Conservation (phyloP, 1,140 invertebrate species). For the Cryptotermes secundus region DNA sequence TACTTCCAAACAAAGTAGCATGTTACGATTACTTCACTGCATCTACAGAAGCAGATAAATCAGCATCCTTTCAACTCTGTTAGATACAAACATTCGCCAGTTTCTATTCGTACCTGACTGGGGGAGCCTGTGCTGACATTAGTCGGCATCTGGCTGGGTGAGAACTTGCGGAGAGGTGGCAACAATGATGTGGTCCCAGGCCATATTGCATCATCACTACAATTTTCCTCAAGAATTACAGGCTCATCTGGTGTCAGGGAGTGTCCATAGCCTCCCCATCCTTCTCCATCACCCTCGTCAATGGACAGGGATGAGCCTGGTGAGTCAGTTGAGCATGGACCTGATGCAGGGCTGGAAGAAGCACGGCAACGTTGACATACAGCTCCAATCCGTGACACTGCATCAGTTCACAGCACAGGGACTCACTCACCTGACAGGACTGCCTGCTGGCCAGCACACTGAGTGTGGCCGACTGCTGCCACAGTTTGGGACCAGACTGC, state of each 20-base stretch:
- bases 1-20: too few species aligned
- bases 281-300: slow-evolving; percentile 42
- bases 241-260: slow-evolving; percentile 66
- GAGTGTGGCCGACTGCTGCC: slow-evolving; percentile 53
- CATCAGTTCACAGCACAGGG: too few species aligned
- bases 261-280: slow-evolving; percentile 50
- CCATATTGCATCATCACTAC: not conserved
- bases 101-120: slow-evolving; percentile 48
- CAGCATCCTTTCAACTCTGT: too few species aligned
- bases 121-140: slow-evolving; percentile 53
- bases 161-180: slow-evolving; percentile 47
- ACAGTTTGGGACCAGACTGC: not conserved
- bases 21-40: too few species aligned
- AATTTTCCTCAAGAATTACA: slow-evolving; percentile 60
- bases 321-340: slow-evolving; percentile 66
- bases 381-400: too few species aligned
- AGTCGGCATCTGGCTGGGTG: slow-evolving; percentile 44
- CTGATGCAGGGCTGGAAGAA: slow-evolving; percentile 48
- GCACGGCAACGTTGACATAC: not conserved
- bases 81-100: too few species aligned
- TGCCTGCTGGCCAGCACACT: slow-evolving; percentile 58
- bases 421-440: slow-evolving; percentile 52
- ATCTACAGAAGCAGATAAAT: too few species aligned
- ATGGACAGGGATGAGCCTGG: slow-evolving; percentile 69
- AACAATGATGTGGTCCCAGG: not conserved